Evolutionary conservation across 2,888 invertebrate genomes (phyloP).

Genomic region (Nomada ruficornis): DNA sequence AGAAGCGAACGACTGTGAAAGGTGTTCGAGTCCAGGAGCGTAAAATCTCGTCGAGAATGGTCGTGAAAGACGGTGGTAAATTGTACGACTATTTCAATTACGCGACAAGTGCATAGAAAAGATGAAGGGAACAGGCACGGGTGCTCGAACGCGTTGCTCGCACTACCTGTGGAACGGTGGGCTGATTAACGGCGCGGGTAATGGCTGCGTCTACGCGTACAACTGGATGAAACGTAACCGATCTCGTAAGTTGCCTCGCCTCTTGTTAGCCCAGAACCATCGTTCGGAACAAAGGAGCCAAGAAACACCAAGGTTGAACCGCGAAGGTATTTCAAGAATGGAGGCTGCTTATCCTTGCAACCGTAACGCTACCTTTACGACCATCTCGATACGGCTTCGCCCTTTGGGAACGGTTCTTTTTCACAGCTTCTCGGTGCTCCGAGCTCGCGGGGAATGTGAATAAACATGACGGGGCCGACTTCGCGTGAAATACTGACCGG

Average conservation of each 20-base stretch:
- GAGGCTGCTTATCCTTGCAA: conserved; percentile 37
- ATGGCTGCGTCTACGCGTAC: conserved; percentile 8
- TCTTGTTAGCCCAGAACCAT: conserved; percentile 26
- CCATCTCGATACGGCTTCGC: conserved; percentile 39
- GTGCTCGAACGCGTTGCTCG: conserved; percentile 4
- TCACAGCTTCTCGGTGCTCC: conserved; percentile 11
- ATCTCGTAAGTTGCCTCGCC: neutral
- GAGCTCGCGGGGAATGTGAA: conserved; percentile 22
- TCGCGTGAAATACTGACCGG: conserved; percentile 18
- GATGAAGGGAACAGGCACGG: neutral
- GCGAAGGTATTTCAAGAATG: conserved; percentile 41
- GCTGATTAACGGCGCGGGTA: neutral
- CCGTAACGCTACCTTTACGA: conserved; percentile 52
- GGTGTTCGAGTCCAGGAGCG: conserved; percentile 32
- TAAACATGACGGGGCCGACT: conserved; percentile 11
- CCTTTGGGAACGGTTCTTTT: conserved; percentile 54
- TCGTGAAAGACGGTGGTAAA: neutral
- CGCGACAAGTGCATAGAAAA: conserved; percentile 7
- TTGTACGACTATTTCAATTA: conserved; percentile 7
- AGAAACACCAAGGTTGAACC: conserved; percentile 35
- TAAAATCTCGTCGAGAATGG: conserved; percentile 26
- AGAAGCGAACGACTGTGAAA: conserved; percentile 32
- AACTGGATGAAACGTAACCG: neutral
- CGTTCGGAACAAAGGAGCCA: conserved; percentile 31
- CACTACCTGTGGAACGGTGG: neutral